A percentile compares a stretch with the other conserved stretches of the same genome.
phyloP scores from a whole-genome alignment of 2,113 vertebrate genomes.

The Ctenodactylus gundi region DNA sequence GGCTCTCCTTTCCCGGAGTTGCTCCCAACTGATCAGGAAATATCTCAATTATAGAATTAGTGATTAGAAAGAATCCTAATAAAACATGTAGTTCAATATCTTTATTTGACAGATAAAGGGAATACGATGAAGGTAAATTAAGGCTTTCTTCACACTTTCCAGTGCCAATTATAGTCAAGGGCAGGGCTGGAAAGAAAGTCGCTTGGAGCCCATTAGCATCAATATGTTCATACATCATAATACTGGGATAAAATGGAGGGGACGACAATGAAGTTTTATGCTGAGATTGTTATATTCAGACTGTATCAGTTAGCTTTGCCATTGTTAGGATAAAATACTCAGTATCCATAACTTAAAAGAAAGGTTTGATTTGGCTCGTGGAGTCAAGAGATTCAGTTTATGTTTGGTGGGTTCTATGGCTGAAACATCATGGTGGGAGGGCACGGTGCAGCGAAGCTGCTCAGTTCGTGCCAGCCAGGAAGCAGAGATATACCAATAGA shows the following conservation, averaged over 20 bases:
- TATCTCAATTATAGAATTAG: not conserved
- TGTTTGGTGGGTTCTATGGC: not conserved
- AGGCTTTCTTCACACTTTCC: not conserved
- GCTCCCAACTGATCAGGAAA: not conserved
- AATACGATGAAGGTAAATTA: not conserved
- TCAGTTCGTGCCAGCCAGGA: not conserved
- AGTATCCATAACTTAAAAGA: not conserved
- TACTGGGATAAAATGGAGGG: not conserved
- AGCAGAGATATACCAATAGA: no score
- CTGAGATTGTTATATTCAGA: not conserved
- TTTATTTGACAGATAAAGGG: not conserved
- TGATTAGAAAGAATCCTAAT: not conserved
- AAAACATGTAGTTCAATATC: not conserved
- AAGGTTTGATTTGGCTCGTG: not conserved
- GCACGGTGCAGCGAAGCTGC: no score
- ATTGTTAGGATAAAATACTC: no score
- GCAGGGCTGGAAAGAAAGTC: not conserved
- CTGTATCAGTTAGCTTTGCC: not conserved
- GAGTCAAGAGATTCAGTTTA: not conserved
- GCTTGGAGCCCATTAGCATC: not conserved
- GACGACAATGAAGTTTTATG: not conserved
- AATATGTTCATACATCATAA: no score
- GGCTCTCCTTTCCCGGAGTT: not conserved
- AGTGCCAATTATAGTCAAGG: not conserved
- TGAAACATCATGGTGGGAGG: no score